Evolutionary conservation across 2,888 invertebrate genomes (phyloP).

Genomic region (Himalopsyche japonica): DNA sequence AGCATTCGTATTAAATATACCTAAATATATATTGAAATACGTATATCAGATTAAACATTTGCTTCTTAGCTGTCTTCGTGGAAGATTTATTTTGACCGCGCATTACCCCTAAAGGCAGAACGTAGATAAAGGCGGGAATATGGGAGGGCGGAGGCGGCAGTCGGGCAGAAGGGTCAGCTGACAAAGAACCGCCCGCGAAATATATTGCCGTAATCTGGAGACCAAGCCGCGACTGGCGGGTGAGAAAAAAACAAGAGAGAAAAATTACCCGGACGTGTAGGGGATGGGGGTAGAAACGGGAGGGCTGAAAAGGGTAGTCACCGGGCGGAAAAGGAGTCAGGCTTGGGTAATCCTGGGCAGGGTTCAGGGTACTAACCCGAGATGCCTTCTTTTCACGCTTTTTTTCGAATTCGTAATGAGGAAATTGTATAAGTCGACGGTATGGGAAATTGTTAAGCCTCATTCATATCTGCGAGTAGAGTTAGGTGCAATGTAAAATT

Average conservation of each 20-base stretch:
- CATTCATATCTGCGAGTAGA: not conserved
- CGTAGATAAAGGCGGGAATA: not conserved
- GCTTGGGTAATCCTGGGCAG: not conserved
- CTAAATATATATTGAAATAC: no score
- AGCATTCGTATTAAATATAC: no score
- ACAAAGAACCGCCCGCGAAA: constrained; percentile 18
- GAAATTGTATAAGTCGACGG: constrained; percentile 12
- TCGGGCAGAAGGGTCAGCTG: not conserved
- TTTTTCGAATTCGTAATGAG: constrained; percentile 28
- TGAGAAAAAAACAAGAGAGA: constrained; percentile 18
- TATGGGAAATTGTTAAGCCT: not conserved
- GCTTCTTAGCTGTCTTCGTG: not conserved
- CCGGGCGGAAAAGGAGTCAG: not conserved
- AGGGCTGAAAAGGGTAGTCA: not conserved
- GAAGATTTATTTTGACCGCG: not conserved
- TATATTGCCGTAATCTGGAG: constrained; percentile 32
- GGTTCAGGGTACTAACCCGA: not conserved
- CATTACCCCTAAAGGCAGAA: not conserved
- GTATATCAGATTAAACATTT: no score
- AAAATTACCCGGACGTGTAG: constrained; percentile 17
- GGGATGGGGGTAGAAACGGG: not conserved
- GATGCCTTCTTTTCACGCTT: constrained; percentile 11
- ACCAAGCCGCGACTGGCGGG: constrained; percentile 1
- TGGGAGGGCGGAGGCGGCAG: not conserved
- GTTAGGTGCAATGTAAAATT: no score